Conservation (phyloP, 1,140 invertebrate species). For the Calephelis nemesis region DNA sequence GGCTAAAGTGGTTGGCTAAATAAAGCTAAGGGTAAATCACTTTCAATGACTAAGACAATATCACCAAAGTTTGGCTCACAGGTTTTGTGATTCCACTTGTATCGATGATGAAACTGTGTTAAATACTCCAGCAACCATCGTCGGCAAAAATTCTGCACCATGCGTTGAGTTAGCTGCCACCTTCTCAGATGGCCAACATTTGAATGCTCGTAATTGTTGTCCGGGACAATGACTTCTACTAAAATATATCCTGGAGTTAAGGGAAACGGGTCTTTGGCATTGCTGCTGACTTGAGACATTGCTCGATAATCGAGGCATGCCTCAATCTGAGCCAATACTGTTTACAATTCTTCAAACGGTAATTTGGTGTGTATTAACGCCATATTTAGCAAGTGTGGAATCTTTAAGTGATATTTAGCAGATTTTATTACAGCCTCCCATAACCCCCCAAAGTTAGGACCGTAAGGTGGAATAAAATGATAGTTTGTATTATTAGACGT, state of each 20-base stretch:
- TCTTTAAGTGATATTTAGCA: conserved; percentile 23
- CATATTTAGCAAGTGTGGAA: too few relatives aligned
- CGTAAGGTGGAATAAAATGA: conserved; percentile 29
- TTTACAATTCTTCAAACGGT: conserved; percentile 23
- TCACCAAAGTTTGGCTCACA: conserved; percentile 25
- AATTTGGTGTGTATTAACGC: conserved; percentile 23
- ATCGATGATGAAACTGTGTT: too few relatives aligned
- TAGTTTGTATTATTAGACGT: conserved; percentile 19
- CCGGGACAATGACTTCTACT: conserved; percentile 9
- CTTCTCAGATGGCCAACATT: too few relatives aligned
- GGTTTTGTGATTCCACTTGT: too few relatives aligned
- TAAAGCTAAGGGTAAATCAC: not conserved
- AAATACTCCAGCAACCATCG: conserved; percentile 25
- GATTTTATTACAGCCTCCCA: conserved; percentile 4
- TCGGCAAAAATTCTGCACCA: conserved; percentile 30
- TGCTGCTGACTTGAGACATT: too few relatives aligned
- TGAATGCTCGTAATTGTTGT: conserved; percentile 22
- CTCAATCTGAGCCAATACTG: conserved; percentile 24
- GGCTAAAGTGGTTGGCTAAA: conserved; percentile 12
- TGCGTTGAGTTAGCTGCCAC: conserved; percentile 20
- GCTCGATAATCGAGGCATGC: conserved; percentile 27
- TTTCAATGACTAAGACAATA: conserved; percentile 29
- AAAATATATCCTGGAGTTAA: too few relatives aligned
- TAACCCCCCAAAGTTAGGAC: conserved; percentile 26
- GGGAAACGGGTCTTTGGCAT: too few relatives aligned